Evolutionary conservation across 2,888 invertebrate genomes (phyloP).

Genomic region (Girardia tigrina): DNA sequence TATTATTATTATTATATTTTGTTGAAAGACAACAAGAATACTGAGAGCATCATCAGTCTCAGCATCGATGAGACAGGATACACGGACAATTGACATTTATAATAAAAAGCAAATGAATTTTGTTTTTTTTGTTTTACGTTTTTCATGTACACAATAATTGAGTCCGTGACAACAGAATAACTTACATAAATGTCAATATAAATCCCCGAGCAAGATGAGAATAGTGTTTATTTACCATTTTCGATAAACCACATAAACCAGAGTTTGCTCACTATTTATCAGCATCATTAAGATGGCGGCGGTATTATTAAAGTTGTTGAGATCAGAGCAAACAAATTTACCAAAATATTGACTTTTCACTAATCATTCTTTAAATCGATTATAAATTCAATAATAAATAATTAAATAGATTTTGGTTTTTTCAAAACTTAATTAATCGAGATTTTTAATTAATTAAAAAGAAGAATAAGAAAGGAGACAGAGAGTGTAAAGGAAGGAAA

Average conservation of each 20-base stretch:
- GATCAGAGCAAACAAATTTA: conserved; percentile 23
- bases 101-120: no score
- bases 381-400: not conserved
- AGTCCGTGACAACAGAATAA: conserved; percentile 15
- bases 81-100: no score
- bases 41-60: no score
- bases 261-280: not conserved
- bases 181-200: not conserved
- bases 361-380: not conserved
- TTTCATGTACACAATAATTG: conserved; percentile 14
- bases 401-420: no score
- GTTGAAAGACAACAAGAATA: no score
- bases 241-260: not conserved
- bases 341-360: conserved; percentile 18
- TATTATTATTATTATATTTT: no score
- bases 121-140: no score
- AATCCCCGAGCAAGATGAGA: not conserved
- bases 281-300: conserved; percentile 2
- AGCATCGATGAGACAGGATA: no score
- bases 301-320: not conserved
- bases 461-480: no score
- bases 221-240: not conserved
- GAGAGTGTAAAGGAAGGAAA: no score
- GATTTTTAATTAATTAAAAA: no score
- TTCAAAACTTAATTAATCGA: no score